Percentiles rank a stretch among this genome's conserved stretches.
Conservation (phyloP, 2,797 vertebrate genomes). For the Borostomias antarcticus region DNA sequence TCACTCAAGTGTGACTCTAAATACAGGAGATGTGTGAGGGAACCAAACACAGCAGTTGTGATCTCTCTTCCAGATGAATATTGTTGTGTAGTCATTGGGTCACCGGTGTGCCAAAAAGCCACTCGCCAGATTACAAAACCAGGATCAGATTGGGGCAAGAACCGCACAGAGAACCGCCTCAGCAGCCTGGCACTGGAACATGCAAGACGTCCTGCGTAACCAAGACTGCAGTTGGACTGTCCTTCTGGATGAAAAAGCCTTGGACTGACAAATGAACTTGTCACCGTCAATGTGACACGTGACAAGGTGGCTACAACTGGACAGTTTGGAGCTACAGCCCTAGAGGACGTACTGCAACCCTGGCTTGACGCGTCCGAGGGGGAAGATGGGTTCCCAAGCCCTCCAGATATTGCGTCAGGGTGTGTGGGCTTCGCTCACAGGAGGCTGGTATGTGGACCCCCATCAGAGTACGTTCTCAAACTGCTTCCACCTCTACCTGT, state of each 20-base stretch:
- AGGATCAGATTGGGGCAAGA: conserved; percentile 57
- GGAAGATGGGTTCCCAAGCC: conserved; percentile 88
- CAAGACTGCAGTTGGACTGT: conserved; percentile 45
- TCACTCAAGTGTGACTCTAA: conserved; percentile 31
- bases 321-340: conserved; percentile 62
- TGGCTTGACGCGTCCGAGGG: conserved; percentile 61
- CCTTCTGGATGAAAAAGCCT: conserved; percentile 66
- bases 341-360: conserved; percentile 59
- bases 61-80: conserved; percentile 71
- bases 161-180: conserved; percentile 49
- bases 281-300: conserved; percentile 71
- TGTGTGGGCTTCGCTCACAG: conserved; percentile 90
- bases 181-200: conserved; percentile 60
- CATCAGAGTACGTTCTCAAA: conserved; percentile 93
- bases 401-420: conserved; percentile 91
- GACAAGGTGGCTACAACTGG: conserved; percentile 69
- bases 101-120: conserved; percentile 76
- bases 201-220: conserved; percentile 59
- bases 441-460: conserved; percentile 93
- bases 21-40: conserved; percentile 33
- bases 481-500: conserved; percentile 92
- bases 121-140: conserved; percentile 53
- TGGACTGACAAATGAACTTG: conserved; percentile 50
- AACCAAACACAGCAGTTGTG: conserved; percentile 50
- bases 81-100: conserved; percentile 61